A percentile compares a stretch with the other conserved stretches of the same genome.
Evolutionary conservation across 2,888 invertebrate species (phyloP).

Genomic region (Bombyx huttoni): DNA sequence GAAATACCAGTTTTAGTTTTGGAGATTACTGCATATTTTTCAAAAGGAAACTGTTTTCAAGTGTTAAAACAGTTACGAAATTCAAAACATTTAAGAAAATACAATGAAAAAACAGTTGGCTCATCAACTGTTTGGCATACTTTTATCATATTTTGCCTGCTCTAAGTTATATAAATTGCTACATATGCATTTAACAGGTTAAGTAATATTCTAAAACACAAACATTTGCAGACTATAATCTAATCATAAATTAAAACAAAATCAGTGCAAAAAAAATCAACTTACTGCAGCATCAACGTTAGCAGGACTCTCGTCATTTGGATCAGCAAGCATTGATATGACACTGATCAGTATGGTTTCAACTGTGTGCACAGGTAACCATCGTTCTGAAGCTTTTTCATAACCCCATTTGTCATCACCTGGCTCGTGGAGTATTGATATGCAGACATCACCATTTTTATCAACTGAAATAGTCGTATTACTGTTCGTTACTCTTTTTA

Average conservation of each 20-base stretch:
- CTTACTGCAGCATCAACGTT: slow-evolving; percentile 99
- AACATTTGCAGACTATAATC: not conserved
- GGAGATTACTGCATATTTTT: too few relatives aligned
- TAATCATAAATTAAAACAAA: slow-evolving; percentile 2
- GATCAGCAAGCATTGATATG: slow-evolving; percentile 99
- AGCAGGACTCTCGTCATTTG: slow-evolving; percentile 98
- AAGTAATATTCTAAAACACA: too few relatives aligned
- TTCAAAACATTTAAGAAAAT: too few relatives aligned
- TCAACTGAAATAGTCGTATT: slow-evolving; percentile 78
- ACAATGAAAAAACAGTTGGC: too few relatives aligned
- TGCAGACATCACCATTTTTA: slow-evolving; percentile 97
- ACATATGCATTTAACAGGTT: too few relatives aligned
- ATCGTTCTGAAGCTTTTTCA: slow-evolving; percentile 97
- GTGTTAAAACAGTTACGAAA: too few relatives aligned
- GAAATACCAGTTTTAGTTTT: too few relatives aligned
- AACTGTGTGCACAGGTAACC: slow-evolving; percentile 98
- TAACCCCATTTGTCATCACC: slow-evolving; percentile 99
- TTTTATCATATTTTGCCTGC: too few relatives aligned
- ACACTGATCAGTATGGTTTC: slow-evolving; percentile 99
- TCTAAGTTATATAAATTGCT: too few relatives aligned
- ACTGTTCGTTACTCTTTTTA: too few relatives aligned
- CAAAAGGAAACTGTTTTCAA: too few relatives aligned
- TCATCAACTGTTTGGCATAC: too few relatives aligned
- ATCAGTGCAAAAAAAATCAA: slow-evolving; percentile 14
- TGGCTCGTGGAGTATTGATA: slow-evolving; percentile 98